Base-by-base conservation (phyloP, 2,113 vertebrate species). In the Amblyornis subalaris region DNA sequence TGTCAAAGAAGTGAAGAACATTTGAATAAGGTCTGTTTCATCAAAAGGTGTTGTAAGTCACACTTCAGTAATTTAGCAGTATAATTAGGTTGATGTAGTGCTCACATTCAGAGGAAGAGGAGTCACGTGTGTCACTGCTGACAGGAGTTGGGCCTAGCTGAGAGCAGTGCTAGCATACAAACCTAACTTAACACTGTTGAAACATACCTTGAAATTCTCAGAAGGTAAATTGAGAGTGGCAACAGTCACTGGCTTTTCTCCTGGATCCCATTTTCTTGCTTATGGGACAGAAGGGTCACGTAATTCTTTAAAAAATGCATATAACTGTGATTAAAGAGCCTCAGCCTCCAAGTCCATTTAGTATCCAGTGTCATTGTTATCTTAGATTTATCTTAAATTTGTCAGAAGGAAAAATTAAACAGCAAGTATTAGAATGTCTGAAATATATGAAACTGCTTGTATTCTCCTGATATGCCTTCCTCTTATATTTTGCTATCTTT, bases 151-250 rank as follows among this genome's bases (percentile, higher is more conserved):
- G 21, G 23, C 29, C 36, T 20, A 23, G 16, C 29, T 75, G 69
- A 64, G 2, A 25, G 22, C 31, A 16, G 6, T 31, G 16, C 47
- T 53, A 31, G n/a, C 9, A 38, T 3, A 11, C 5, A 72, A 38
- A 66, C 12, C 14, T 29, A 22, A 28, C n/a, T 53, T 42, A 75
- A 58, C 5, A 13, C 13, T 48, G 29, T 17, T n/a, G 31, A 79
- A 42, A 31, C 0, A 2, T 3, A 48, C 1, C 5, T 58, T 48
- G 26, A 86, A 35, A 2, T 9, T 86, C 8, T 6, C 14, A 66
- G 38, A 65, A 23, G 17, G 20, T 3, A 54, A 47, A 75, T 8
- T 40, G 5, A 53, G n/a, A 53, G 13, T 12, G 11, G 21, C 1
- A 13, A 31, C 3, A 5, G 19, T 47, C 38, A 45, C 9, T 21